Evolutionary conservation across 2,888 invertebrate species (phyloP).

Genomic region (Cistogaster globosa): DNA sequence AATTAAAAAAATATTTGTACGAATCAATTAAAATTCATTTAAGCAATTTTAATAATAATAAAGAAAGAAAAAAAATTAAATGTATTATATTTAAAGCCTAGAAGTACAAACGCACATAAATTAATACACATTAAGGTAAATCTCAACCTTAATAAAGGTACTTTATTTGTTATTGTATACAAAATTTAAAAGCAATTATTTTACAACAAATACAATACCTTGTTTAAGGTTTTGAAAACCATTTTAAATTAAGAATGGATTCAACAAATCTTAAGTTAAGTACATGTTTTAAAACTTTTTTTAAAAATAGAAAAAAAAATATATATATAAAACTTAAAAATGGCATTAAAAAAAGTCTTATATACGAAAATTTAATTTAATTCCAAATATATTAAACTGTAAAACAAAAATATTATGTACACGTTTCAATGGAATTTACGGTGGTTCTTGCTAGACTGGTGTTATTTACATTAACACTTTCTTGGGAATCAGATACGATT

Average conservation of each 20-base stretch:
- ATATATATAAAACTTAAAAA: slow-evolving; percentile 37
- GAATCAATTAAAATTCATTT: slow-evolving; percentile 54
- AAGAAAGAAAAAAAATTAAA: slow-evolving; percentile 2
- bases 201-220: slow-evolving; percentile 3
- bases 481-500: slow-evolving; percentile 9
- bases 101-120: slow-evolving; percentile 36
- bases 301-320: slow-evolving; percentile 8
- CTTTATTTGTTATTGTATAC: slow-evolving; percentile 11
- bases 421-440: slow-evolving; percentile 51
- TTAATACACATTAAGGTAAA: slow-evolving; percentile 29
- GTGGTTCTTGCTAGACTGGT: not conserved
- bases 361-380: slow-evolving; percentile 13
- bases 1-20: slow-evolving; percentile 67
- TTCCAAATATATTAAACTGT: not conserved
- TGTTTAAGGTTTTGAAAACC: not conserved
- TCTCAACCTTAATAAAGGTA: slow-evolving; percentile 2
- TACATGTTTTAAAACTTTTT: slow-evolving; percentile 43
- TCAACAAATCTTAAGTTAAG: slow-evolving; percentile 43
- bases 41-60: slow-evolving; percentile 32
- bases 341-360: slow-evolving; percentile 32
- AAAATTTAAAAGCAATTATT: not conserved
- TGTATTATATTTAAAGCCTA: slow-evolving; percentile 30
- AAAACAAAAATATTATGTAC: slow-evolving; percentile 44
- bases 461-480: slow-evolving; percentile 20
- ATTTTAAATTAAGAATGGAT: slow-evolving; percentile 25